phyloP scores from a whole-genome alignment of 2,113 vertebrate species.

The Maccullochella peelii region DNA sequence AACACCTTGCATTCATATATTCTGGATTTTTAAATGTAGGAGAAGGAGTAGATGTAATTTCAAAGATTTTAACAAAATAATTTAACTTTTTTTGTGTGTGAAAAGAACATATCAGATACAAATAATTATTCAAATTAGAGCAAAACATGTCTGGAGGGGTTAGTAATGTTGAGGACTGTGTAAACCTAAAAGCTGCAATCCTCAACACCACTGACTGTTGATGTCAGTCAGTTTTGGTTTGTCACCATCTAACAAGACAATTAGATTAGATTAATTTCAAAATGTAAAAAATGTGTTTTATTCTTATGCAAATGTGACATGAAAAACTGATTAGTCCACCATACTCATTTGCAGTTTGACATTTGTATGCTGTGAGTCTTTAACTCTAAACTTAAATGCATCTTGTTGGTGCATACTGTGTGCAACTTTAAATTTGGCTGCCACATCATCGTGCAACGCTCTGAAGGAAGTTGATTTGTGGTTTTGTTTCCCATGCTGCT shows the following conservation, averaged over 20 bases:
- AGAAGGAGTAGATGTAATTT: too few relatives aligned
- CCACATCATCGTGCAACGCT: constrained; percentile 40
- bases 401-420: not conserved
- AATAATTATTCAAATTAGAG: too few relatives aligned
- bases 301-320: not conserved
- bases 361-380: not conserved
- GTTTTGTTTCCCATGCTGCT: constrained; percentile 69
- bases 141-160: too few relatives aligned
- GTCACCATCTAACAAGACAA: constrained; percentile 10
- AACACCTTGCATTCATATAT: too few relatives aligned
- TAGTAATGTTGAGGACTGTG: not conserved
- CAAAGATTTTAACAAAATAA: too few relatives aligned
- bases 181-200: constrained; percentile 10
- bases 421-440: constrained; percentile 11
- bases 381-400: constrained; percentile 4
- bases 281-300: not conserved
- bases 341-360: not conserved
- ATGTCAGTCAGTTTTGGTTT: constrained; percentile 37
- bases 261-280: accelerated
- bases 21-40: too few relatives aligned
- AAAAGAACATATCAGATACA: too few relatives aligned
- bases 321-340: not conserved
- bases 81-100: too few relatives aligned
- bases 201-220: constrained; percentile 21
- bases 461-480: constrained; percentile 62